Evolutionary conservation across 2,797 vertebrate species (phyloP).

Genomic region (Neosilurus mollespiculum): DNA sequence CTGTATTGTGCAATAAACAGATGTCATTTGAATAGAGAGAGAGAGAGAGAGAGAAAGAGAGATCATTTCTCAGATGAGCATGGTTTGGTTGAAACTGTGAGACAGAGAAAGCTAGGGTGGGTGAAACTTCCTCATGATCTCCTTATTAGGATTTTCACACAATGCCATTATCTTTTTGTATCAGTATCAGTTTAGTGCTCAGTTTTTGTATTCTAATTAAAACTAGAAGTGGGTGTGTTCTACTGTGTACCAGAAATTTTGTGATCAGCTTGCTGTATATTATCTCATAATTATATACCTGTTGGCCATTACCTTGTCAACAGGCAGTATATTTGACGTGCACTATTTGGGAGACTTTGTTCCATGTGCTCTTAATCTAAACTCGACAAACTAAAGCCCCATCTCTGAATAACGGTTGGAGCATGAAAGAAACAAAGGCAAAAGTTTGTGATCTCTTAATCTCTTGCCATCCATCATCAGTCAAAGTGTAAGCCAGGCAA

Average conservation of each 20-base stretch:
- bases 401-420: neutral
- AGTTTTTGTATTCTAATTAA: slow-evolving; percentile 1
- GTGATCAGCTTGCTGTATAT: no score
- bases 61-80: neutral
- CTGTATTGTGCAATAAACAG: no score
- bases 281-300: neutral
- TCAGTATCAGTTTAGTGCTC: neutral
- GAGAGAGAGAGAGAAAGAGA: neutral
- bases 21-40: neutral
- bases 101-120: neutral
- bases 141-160: neutral
- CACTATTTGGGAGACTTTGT: neutral
- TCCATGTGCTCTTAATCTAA: neutral
- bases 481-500: slow-evolving; percentile 51
- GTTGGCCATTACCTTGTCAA: neutral
- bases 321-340: neutral
- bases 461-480: slow-evolving; percentile 28
- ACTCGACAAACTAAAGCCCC: neutral
- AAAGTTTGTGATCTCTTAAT: slow-evolving; percentile 2
- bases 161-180: neutral
- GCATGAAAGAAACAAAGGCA: neutral
- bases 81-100: neutral
- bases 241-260: neutral
- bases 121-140: neutral
- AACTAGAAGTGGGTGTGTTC: neutral